A percentile compares a stretch with the other conserved stretches of the same genome.
Conservation (phyloP, 2,113 vertebrate genomes). For the Corythoichthys intestinalis region DNA sequence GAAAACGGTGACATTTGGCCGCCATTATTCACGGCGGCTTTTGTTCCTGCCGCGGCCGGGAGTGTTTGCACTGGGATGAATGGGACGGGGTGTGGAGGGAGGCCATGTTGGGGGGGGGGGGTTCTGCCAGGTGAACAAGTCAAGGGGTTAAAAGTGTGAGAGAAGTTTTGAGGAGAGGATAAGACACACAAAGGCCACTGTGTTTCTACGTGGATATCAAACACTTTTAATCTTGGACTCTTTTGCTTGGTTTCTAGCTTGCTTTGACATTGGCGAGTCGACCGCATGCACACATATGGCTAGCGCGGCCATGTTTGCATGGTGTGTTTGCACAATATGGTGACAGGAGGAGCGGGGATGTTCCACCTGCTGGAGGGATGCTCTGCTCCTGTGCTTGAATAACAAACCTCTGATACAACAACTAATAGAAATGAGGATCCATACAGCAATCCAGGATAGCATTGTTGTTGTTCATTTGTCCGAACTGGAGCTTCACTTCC, state of each 20-base stretch:
- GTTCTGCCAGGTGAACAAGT: conserved; percentile 64
- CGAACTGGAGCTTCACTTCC: too few relatives aligned
- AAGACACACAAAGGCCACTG: conserved; percentile 52
- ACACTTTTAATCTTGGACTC: neutral
- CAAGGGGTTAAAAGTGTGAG: conserved; percentile 60
- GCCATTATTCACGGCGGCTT: conserved; percentile 74
- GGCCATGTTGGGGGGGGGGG: conserved; percentile 7
- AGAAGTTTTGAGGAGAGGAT: conserved; percentile 43
- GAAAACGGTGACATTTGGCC: conserved; percentile 73
- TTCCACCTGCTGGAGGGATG: conserved; percentile 37
- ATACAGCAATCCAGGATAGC: too few relatives aligned
- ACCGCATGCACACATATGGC: too few relatives aligned
- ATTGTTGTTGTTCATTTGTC: too few relatives aligned
- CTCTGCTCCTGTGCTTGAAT: conserved; percentile 15
- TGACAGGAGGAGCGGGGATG: conserved; percentile 32
- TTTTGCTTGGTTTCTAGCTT: conserved; percentile 4
- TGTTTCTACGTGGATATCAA: conserved; percentile 27
- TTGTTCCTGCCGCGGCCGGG: conserved; percentile 59
- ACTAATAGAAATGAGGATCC: too few relatives aligned
- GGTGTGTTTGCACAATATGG: conserved; percentile 64
- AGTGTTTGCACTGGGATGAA: conserved; percentile 75
- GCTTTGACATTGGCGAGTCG: too few relatives aligned
- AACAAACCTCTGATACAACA: too few relatives aligned
- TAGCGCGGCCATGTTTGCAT: conserved; percentile 56
- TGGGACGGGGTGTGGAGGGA: conserved; percentile 49